Evolutionary conservation across 2,888 invertebrate species (phyloP).

Genomic region (Ennomos fuscantarius): DNA sequence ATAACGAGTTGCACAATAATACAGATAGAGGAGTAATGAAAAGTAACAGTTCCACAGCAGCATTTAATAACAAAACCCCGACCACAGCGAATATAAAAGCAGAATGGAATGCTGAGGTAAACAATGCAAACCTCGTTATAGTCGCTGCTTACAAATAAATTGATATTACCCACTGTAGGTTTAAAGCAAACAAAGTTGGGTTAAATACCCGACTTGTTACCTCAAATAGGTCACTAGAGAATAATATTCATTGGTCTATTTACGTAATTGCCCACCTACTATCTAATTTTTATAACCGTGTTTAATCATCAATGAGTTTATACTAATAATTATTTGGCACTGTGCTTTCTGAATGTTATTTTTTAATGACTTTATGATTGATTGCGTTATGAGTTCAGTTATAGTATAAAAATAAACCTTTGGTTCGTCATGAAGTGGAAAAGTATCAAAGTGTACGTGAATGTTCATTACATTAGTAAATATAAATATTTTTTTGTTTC

Average conservation of each 20-base stretch:
- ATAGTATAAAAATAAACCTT: no score
- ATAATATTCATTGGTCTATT: slow-evolving; percentile 18
- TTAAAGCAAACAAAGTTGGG: slow-evolving; percentile 23
- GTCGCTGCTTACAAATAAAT: slow-evolving; percentile 22
- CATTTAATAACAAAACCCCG: slow-evolving; percentile 5
- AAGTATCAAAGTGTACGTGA: background rate
- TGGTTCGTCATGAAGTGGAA: background rate
- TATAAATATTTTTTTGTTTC: slow-evolving; percentile 49
- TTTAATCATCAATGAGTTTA: background rate
- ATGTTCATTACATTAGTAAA: slow-evolving; percentile 6
- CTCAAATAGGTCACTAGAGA: slow-evolving; percentile 22
- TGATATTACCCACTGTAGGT: slow-evolving; percentile 19
- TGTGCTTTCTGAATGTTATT: no score
- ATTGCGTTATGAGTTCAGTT: no score
- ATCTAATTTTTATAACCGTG: background rate
- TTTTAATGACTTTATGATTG: no score
- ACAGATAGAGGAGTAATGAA: background rate
- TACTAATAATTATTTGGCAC: background rate
- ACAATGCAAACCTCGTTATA: slow-evolving; percentile 26
- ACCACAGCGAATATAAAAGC: slow-evolving; percentile 8
- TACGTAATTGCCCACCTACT: slow-evolving; percentile 12
- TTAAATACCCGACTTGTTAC: slow-evolving; percentile 22
- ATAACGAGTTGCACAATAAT: background rate
- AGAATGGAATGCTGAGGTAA: slow-evolving; percentile 16
- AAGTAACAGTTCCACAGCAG: background rate